Conservation (phyloP, 2,888 invertebrate genomes). For the Opisthograptis luteolata region DNA sequence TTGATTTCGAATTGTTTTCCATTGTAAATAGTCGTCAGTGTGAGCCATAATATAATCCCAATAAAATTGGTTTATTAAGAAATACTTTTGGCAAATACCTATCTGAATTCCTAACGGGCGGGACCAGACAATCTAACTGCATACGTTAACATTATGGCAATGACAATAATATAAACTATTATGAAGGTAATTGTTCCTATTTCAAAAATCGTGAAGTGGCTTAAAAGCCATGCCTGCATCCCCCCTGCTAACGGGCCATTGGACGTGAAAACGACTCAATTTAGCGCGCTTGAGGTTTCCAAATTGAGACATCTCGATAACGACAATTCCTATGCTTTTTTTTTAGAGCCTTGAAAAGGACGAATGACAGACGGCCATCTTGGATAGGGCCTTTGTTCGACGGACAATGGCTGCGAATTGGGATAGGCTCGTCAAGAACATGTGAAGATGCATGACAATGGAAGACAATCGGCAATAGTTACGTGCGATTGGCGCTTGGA, state of each 20-base stretch:
- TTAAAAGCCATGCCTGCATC: conserved; percentile 38
- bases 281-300: conserved; percentile 50
- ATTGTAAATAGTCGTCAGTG: too few relatives aligned
- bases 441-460: conserved; percentile 60
- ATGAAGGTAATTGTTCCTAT: neutral
- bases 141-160: neutral
- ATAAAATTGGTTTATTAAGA: too few relatives aligned
- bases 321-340: conserved; percentile 37
- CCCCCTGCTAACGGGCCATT: conserved; percentile 40
- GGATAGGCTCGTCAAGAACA: conserved; percentile 61
- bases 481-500: conserved; percentile 27
- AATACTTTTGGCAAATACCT: too few relatives aligned
- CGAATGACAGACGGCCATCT: conserved; percentile 50
- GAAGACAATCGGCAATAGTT: conserved; percentile 56
- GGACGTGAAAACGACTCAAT: conserved; percentile 54
- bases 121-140: neutral
- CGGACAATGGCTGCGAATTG: conserved; percentile 71
- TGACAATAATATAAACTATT: too few relatives aligned
- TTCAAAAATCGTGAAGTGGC: conserved; percentile 27
- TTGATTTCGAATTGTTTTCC: too few relatives aligned
- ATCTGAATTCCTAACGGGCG: too few relatives aligned
- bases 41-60: too few relatives aligned
- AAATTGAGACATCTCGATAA: conserved; percentile 54
- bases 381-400: conserved; percentile 63
- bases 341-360: conserved; percentile 41